Evolutionary conservation across 2,113 vertebrate species (phyloP).

Genomic region (Zosterops lateralis): DNA sequence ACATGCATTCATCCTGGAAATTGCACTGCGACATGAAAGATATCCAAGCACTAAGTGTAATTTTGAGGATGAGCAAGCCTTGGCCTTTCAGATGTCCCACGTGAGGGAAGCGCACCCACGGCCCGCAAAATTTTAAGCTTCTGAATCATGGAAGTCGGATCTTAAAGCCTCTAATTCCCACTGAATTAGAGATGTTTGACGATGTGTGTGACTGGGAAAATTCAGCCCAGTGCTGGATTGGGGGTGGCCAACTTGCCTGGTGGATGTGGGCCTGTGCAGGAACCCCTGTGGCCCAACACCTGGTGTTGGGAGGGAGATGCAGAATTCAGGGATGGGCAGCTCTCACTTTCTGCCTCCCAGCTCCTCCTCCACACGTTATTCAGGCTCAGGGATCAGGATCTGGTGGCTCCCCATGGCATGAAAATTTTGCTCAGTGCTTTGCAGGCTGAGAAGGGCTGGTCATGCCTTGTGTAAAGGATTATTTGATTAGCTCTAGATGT

Average conservation of each 20-base stretch:
- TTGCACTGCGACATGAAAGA: conserved; percentile 28
- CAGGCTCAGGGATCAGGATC: not conserved
- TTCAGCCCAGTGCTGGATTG: not conserved
- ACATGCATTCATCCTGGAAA: conserved; percentile 7
- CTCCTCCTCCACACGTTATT: not conserved
- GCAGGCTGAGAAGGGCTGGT: not conserved
- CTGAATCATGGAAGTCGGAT: conserved; percentile 42
- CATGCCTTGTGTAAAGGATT: not conserved
- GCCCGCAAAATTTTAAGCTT: conserved; percentile 8
- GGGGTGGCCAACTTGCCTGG: not conserved
- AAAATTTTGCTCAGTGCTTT: not conserved
- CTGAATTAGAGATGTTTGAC: not conserved
- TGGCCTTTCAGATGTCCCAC: conserved; percentile 48
- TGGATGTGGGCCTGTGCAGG: not conserved
- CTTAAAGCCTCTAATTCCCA: conserved; percentile 21
- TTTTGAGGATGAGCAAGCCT: conserved; percentile 43
- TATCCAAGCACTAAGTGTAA: not conserved
- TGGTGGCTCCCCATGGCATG: not conserved
- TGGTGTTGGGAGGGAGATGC: fast-evolving
- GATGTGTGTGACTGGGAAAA: not conserved
- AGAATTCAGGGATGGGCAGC: not conserved
- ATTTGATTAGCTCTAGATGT: not conserved
- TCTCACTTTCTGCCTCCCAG: not conserved
- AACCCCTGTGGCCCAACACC: not conserved
- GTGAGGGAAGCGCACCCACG: conserved; percentile 11